Evolutionary conservation across 2,797 vertebrate species (phyloP), one percentile per base, ranked within the genome.

Genomic region (Taenioides sp.): DNA sequence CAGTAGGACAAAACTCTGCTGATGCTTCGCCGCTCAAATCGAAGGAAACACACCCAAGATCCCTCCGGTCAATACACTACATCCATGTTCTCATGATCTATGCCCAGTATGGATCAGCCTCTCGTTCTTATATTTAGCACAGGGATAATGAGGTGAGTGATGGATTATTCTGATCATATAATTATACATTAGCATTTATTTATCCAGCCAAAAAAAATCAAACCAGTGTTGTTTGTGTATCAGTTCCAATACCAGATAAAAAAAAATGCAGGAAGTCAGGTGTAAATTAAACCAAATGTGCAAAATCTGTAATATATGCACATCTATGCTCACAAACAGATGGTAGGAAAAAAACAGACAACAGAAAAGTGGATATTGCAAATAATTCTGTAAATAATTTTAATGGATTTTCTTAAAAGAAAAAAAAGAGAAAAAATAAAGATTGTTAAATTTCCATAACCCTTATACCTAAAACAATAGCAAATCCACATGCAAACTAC

Each of bases 71-170:
- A 74, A 92, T 92, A 85, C 52, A 88, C 86, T 86, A 87, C 85
- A 90, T 71, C 79, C 83, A 80, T 89, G 88, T 91, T 89, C 83
- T 90, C 85, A 87, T 91, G 87, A 92, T 90, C 87, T 86, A 82
- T 85, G 91, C 92, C 91, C 92, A 88, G 88, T 93, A 71, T 69
- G 73, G 83, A 84, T 82, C 80, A 79, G 80, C 64, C 78, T 82
- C 88, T 89, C 86, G 89, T 85, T 88, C n/a, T 89, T 86, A 82
- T 89, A 81, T 87, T 88, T 89, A 86, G 17, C 65, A 52, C 18
- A 22, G 9, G 10, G n/a, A 54, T 3, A 4, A 2, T 54, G 4
- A 54, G 7, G 18, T n/a, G 2, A 57, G 54, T 4, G 22, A 57
- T 54, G 54, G 12, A 4, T 12, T 57, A 23, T 23, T 14, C 22